phyloP scores from a whole-genome alignment of 2,797 vertebrate species.

The Glossophaga mutica region DNA sequence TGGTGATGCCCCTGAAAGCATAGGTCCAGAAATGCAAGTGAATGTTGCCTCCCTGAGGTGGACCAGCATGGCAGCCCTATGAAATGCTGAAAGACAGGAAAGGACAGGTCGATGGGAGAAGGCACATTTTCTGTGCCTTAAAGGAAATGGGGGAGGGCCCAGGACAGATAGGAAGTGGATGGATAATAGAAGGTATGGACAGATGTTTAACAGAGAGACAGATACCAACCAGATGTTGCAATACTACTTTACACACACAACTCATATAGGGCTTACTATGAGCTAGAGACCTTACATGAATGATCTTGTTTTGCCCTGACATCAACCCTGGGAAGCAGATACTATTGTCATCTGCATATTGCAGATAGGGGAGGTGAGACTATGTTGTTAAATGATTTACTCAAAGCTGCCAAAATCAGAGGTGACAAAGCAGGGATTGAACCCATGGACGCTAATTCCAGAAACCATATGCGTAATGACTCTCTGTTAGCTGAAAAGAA shows the following conservation, averaged over 20 bases:
- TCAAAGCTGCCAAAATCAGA: not conserved
- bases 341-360: not conserved
- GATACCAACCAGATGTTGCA: not conserved
- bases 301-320: not conserved
- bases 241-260: not conserved
- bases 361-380: not conserved
- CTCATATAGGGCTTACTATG: fast-evolving
- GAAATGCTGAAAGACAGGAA: not conserved
- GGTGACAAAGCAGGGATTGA: not conserved
- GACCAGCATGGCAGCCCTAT: fast-evolving
- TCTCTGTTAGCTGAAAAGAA: not conserved
- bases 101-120: not conserved
- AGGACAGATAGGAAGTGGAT: not conserved
- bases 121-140: not conserved
- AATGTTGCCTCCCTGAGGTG: no score
- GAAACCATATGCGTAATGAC: not conserved
- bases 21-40: not conserved
- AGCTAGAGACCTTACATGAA: no score
- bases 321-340: not conserved
- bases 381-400: not conserved
- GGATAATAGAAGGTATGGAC: not conserved
- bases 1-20: not conserved
- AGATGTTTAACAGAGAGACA: not conserved
- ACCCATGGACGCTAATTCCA: not conserved
- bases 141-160: not conserved